Base-by-base conservation (phyloP, 2,888 invertebrate genomes). In the Zhuqinia jingwanae region DNA sequence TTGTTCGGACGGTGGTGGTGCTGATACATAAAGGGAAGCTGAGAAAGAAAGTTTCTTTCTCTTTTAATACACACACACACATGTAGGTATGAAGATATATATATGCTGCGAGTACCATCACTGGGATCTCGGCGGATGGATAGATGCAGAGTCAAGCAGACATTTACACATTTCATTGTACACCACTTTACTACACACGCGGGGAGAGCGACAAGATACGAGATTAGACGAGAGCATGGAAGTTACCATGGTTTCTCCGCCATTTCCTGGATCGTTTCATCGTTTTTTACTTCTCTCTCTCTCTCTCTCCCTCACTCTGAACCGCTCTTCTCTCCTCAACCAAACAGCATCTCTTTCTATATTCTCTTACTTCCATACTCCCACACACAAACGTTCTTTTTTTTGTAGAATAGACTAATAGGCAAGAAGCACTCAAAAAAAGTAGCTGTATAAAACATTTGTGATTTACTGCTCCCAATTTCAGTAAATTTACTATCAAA, bases 221-320 rank as follows among this genome's bases (percentile, higher is more conserved):
- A 89, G 60, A 45, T 63, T 30, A 53, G 56, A 83, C 88, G 88
- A 89, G 63, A 80, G 56, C 65, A 73, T 80, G 79, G 79, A 58
- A 47, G 89, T 89, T 87, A 70, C 87, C 88, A 88, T 88, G 85
- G 88, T 81, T 87, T 88, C 87, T 87, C 88, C 88, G 89, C 89
- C 88, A 89, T 89, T 89, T 89, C 89, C 88, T 88, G 89, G 85
- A 89, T 89, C 88, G 85, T 82, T 87, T 85, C 82, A 89, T 86
- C 87, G 83, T 88, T 84, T 81, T 70, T 82, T 56, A 85, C 58
- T 45, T 53, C 65, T 50, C 17, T 30, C n/a, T 27, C n/a, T 20
- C 25, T 20, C 45, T 70, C 25, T 45, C 45, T 20, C 22, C n/a
- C 30, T 76, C 56, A 60, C 36, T 27, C 68, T 25, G 68, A 36